These are phyloP conservation scores for Idaea biselata DNA, from an alignment of 2,888 invertebrate species.

Conservation along the genomic window DNA sequence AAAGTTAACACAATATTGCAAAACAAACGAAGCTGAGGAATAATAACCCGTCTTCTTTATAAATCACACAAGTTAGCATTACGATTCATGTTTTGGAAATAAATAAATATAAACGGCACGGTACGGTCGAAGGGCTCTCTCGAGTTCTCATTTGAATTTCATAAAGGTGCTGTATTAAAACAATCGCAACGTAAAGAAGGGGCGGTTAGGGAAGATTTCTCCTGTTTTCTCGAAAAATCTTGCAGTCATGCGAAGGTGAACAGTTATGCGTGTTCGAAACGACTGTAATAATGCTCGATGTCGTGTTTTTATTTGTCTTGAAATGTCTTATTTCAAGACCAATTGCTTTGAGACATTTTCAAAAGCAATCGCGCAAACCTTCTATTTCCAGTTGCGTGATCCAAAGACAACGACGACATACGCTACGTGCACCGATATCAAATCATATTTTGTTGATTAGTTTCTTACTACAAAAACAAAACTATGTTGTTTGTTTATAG, in stretches of 20 bases:
- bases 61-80: constrained; percentile 65
- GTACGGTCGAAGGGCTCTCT: constrained; percentile 35
- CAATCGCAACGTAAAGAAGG: constrained; percentile 44
- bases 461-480: too few species aligned
- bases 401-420: too few species aligned
- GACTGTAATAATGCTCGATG: background rate
- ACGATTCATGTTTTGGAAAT: constrained; percentile 59
- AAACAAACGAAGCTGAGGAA: constrained; percentile 49
- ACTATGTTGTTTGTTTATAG: too few species aligned
- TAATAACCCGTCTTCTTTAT: constrained; percentile 45
- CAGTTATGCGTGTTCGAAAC: background rate
- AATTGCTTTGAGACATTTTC: background rate
- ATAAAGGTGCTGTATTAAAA: constrained; percentile 61
- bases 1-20: constrained; percentile 52
- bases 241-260: background rate
- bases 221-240: background rate
- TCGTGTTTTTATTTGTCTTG: background rate
- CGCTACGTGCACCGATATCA: too few species aligned
- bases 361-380: background rate
- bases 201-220: background rate
- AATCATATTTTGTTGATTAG: too few species aligned
- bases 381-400: background rate
- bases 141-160: constrained; percentile 60
- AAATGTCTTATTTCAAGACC: background rate
- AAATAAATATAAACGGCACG: constrained; percentile 52